A percentile compares a stretch with the other conserved stretches of the same genome.
phyloP scores from a whole-genome alignment of 1,140 invertebrate genomes.

The Stenopsyche tienmushanensis region DNA sequence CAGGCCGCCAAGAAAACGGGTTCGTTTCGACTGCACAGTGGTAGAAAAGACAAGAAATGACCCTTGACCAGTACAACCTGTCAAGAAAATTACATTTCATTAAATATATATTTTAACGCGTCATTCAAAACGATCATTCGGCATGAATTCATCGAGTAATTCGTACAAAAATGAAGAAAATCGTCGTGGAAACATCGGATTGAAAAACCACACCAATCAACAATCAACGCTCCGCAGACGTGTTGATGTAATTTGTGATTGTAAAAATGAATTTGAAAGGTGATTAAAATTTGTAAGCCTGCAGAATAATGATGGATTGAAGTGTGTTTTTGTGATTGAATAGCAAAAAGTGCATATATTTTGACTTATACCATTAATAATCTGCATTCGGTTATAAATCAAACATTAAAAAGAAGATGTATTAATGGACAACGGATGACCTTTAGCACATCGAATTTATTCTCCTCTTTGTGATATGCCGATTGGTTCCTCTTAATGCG shows the following conservation, averaged over 20 bases:
- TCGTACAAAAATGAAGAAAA: too few species aligned
- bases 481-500: too few species aligned
- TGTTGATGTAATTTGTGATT: neutral
- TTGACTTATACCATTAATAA: neutral
- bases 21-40: constrained; percentile 85
- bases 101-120: too few species aligned
- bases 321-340: neutral
- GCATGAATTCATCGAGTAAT: too few species aligned
- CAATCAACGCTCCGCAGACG: too few species aligned
- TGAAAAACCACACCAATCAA: too few species aligned
- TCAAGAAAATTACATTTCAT: constrained; percentile 35
- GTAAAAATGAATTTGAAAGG: neutral
- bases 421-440: neutral
- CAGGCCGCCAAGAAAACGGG: constrained; percentile 92
- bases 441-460: neutral
- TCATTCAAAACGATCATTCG: too few species aligned
- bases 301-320: neutral
- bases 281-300: neutral
- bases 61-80: constrained; percentile 93
- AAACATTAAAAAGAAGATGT: neutral
- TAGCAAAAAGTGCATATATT: neutral
- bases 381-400: neutral
- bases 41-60: constrained; percentile 87
- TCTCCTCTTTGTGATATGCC: too few species aligned
- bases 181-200: too few species aligned